These are phyloP conservation scores for Psophia crepitans DNA, from an alignment of 2,113 vertebrate genomes.

Conservation along the genomic window DNA sequence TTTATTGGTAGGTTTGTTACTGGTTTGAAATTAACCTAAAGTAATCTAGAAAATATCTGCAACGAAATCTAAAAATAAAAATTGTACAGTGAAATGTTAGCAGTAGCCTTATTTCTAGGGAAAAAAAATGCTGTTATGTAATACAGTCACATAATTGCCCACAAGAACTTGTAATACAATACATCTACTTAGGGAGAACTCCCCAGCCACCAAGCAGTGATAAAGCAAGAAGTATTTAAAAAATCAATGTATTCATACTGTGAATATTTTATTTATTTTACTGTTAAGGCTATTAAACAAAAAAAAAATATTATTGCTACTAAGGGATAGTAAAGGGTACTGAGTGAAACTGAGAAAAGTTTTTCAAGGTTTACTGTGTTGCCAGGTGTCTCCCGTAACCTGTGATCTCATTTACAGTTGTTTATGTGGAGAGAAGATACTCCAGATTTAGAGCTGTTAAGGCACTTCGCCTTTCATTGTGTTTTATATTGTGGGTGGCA, in stretches of 20 bases:
- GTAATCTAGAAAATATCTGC: background rate
- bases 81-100: background rate
- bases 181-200: background rate
- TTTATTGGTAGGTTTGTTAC: background rate
- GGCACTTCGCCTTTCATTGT: background rate
- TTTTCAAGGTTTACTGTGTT: background rate
- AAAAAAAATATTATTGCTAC: background rate
- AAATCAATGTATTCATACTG: background rate
- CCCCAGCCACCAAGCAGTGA: background rate
- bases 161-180: background rate
- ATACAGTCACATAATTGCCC: background rate
- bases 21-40: background rate
- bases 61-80: background rate
- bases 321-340: background rate
- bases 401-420: background rate
- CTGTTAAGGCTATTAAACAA: background rate
- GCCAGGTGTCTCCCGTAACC: background rate
- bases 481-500: background rate
- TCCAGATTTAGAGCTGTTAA: background rate
- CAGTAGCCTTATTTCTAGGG: constrained; percentile 27
- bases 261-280: constrained; percentile 5
- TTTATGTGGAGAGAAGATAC: background rate
- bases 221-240: background rate
- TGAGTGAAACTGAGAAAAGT: background rate
- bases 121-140: background rate